phyloP scores from a whole-genome alignment of 2,113 vertebrate species.

The Gnathonemus longibarbis region DNA sequence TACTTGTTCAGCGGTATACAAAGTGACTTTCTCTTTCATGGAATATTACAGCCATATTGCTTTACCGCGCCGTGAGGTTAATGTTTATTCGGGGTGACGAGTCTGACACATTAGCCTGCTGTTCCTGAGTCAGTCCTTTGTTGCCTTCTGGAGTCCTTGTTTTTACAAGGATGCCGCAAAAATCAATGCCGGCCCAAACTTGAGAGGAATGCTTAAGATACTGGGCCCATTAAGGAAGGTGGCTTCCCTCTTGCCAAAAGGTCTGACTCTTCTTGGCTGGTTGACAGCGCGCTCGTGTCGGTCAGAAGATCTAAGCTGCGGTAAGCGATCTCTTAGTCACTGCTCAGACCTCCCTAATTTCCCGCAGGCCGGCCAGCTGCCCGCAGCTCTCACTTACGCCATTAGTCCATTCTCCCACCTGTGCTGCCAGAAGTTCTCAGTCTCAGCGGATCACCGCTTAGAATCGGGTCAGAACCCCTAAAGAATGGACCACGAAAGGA shows the following conservation, averaged over 20 bases:
- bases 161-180: neutral
- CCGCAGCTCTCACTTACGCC: neutral
- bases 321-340: neutral
- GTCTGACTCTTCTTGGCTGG: neutral
- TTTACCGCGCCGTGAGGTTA: neutral
- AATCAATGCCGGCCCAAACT: neutral
- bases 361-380: neutral
- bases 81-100: neutral
- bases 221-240: neutral
- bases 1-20: neutral
- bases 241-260: neutral
- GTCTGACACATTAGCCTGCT: neutral
- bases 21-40: neutral
- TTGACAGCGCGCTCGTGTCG: neutral
- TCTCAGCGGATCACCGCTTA: neutral
- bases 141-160: neutral
- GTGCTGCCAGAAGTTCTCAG: neutral
- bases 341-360: neutral
- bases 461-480: conserved; percentile 5
- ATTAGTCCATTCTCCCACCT: neutral
- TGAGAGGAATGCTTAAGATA: neutral
- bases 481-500: neutral
- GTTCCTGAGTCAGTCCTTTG: neutral
- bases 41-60: neutral
- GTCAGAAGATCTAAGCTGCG: neutral